phyloP scores from a whole-genome alignment of 2,888 invertebrate species.

The Xestia c-nigrum region DNA sequence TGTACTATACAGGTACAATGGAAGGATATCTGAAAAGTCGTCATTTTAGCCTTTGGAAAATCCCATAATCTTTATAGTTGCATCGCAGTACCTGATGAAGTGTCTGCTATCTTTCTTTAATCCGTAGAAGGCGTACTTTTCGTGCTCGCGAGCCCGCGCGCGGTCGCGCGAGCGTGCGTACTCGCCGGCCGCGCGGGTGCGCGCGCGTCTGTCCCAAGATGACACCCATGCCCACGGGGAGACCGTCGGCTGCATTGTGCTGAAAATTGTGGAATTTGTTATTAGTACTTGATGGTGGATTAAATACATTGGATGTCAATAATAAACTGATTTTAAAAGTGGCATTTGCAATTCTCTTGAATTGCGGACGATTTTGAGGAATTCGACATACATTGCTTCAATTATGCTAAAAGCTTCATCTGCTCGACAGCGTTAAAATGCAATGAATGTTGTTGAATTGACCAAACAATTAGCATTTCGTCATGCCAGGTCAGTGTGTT shows the following conservation, averaged over 20 bases:
- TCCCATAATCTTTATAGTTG: background rate
- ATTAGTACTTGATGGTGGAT: background rate
- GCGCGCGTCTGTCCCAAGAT: constrained; percentile 64
- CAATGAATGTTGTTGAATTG: background rate
- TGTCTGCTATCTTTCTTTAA: constrained; percentile 45
- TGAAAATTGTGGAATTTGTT: constrained; percentile 21
- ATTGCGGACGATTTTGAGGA: background rate
- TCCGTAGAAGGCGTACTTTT: constrained; percentile 49
- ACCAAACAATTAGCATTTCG: background rate
- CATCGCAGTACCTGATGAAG: constrained; percentile 54
- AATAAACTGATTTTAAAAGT: background rate
- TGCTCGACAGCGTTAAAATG: background rate
- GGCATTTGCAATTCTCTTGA: background rate
- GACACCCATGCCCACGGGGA: constrained; percentile 70
- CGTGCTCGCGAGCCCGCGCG: constrained; percentile 26
- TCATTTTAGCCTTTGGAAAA: background rate
- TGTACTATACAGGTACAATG: background rate
- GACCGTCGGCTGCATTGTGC: constrained; percentile 67
- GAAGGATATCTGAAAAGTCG: background rate
- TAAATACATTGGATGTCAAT: background rate
- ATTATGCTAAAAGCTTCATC: background rate
- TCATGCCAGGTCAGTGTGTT: no score
- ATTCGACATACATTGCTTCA: background rate
- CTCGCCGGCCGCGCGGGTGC: constrained; percentile 43
- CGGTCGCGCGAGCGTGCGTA: constrained; percentile 43